phyloP scores from a whole-genome alignment of 2,113 vertebrate species.

The Erythrocercus mccallii region DNA sequence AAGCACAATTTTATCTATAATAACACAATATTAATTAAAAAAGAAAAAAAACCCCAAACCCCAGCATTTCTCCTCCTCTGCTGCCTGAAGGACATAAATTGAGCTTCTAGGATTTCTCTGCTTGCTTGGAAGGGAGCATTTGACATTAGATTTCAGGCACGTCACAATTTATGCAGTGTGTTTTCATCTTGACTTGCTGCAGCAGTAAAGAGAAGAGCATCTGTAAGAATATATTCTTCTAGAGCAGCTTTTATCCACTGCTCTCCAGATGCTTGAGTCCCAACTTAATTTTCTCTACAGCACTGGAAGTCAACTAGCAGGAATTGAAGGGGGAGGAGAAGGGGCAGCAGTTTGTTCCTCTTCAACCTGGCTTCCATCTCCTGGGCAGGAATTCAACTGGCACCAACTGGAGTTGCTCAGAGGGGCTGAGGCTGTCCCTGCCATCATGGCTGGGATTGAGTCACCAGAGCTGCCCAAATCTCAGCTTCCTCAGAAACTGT shows the following conservation, averaged over 20 bases:
- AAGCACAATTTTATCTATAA: constrained; percentile 19
- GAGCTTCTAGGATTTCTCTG: neutral
- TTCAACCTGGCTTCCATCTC: neutral
- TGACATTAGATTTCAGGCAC: neutral
- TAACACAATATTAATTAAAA: neutral
- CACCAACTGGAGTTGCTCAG: fast-evolving
- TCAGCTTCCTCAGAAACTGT: neutral
- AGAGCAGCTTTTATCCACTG: neutral
- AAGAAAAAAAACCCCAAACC: neutral
- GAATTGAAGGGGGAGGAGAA: neutral
- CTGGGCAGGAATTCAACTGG: fast-evolving
- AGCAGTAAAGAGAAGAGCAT: neutral
- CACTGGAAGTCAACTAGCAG: neutral
- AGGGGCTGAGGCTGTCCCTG: neutral
- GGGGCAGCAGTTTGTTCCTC: neutral
- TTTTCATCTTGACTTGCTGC: neutral
- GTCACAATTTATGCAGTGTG: neutral
- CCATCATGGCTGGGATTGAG: neutral
- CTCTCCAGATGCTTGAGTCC: neutral
- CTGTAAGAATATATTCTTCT: neutral
- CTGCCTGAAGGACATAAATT: neutral
- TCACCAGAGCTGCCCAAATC: neutral
- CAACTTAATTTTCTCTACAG: neutral
- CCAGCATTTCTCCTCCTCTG: neutral
- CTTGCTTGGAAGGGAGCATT: neutral